These are phyloP conservation scores for Maniola jurtina DNA, from an alignment of 1,140 invertebrate genomes.

Conservation along the genomic window DNA sequence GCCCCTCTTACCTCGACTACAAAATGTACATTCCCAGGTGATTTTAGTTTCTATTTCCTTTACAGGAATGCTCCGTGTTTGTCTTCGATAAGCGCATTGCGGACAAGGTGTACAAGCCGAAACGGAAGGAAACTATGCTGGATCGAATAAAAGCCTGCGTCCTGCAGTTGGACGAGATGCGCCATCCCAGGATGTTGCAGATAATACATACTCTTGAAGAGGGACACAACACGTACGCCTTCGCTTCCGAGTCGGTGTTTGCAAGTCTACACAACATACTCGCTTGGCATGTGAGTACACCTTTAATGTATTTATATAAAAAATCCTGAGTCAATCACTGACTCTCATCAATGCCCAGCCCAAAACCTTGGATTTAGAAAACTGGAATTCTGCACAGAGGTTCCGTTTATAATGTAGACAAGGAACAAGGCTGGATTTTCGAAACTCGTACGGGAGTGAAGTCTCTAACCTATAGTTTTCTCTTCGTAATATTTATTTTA, in stretches of 20 bases:
- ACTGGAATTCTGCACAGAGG: too few relatives aligned
- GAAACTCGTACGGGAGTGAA: too few relatives aligned
- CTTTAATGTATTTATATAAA: not conserved
- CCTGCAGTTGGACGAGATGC: conserved; percentile 88
- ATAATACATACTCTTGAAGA: conserved; percentile 89
- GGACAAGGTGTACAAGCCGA: conserved; percentile 96
- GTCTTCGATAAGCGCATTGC: conserved; percentile 96
- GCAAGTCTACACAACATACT: conserved; percentile 94
- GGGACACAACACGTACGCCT: conserved; percentile 91
- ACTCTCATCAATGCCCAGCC: too few relatives aligned
- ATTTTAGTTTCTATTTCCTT: conserved; percentile 35
- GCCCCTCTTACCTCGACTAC: not conserved
- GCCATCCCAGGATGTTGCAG: conserved; percentile 91
- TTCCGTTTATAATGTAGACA: too few relatives aligned
- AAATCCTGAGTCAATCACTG: too few relatives aligned
- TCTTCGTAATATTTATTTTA: too few relatives aligned
- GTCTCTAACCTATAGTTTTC: too few relatives aligned
- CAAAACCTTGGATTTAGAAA: too few relatives aligned
- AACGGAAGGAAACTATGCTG: conserved; percentile 93
- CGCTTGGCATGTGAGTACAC: conserved; percentile 83
- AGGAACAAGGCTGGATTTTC: too few relatives aligned
- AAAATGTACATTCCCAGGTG: not conserved
- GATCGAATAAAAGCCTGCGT: conserved; percentile 93
- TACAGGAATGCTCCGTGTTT: conserved; percentile 96
- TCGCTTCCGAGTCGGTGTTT: conserved; percentile 93